Conservation (phyloP, 2,888 invertebrate genomes). For the Zygaena filipendulae region DNA sequence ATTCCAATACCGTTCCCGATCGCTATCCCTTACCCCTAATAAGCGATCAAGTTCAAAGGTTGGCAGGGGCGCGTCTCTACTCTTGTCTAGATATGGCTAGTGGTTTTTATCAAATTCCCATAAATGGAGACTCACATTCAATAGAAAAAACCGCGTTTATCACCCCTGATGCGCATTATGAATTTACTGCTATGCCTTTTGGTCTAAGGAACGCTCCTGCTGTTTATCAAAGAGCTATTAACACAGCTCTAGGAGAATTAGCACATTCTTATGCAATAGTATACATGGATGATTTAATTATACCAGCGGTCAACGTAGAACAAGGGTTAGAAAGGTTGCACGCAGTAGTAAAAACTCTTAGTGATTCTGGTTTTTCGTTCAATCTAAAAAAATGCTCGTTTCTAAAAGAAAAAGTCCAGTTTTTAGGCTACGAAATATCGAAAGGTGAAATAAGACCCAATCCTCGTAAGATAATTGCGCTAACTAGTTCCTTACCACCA, state of each 20-base stretch:
- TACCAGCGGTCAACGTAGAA: not conserved
- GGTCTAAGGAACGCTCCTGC: slow-evolving; percentile 8
- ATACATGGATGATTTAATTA: slow-evolving; percentile 15
- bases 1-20: slow-evolving; percentile 12
- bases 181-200: slow-evolving; percentile 7
- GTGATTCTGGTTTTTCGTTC: slow-evolving; percentile 15
- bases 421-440: slow-evolving; percentile 15
- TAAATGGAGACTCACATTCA: slow-evolving; percentile 3
- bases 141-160: slow-evolving; percentile 9
- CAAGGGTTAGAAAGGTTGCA: slow-evolving; percentile 17
- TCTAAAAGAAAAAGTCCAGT: slow-evolving; percentile 14
- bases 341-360: slow-evolving; percentile 8
- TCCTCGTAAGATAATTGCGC: slow-evolving; percentile 15
- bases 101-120: slow-evolving; percentile 8
- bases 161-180: slow-evolving; percentile 3
- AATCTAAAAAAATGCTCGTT: slow-evolving; percentile 19
- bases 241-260: slow-evolving; percentile 15
- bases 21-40: slow-evolving; percentile 14
- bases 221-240: slow-evolving; percentile 15
- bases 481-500: slow-evolving; percentile 14
- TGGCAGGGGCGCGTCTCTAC: slow-evolving; percentile 5
- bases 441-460: slow-evolving; percentile 18
- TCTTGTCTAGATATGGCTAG: slow-evolving; percentile 6
- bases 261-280: slow-evolving; percentile 8
- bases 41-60: slow-evolving; percentile 6